A percentile compares a stretch with the other conserved stretches of the same genome.
phyloP scores from a whole-genome alignment of 2,113 vertebrate species.

The Sinocyclocheilus anophthalmus region DNA sequence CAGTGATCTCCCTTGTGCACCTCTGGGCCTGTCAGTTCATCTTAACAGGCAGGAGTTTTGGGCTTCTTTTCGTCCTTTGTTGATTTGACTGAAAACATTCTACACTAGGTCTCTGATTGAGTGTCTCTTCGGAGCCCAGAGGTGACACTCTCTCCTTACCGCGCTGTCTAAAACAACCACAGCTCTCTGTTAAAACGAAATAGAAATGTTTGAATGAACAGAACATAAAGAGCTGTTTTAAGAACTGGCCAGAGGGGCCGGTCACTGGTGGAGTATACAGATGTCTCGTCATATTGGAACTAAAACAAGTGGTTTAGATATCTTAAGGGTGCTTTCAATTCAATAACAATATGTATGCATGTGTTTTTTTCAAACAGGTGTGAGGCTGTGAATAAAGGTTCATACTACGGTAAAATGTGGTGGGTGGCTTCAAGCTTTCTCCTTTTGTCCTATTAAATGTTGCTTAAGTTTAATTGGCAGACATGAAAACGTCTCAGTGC shows the following conservation, averaged over 20 bases:
- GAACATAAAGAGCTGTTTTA: constrained; percentile 26
- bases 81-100: constrained; percentile 67
- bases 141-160: constrained; percentile 49
- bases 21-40: constrained; percentile 61
- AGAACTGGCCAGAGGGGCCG: neutral
- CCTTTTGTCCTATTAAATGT: constrained; percentile 36
- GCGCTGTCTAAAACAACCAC: constrained; percentile 36
- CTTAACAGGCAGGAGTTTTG: constrained; percentile 47
- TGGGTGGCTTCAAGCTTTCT: neutral
- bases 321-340: neutral
- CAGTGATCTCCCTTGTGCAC: constrained; percentile 56
- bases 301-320: neutral
- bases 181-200: constrained; percentile 27
- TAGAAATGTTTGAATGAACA: constrained; percentile 21
- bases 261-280: neutral
- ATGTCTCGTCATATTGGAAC: neutral
- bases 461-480: constrained; percentile 38
- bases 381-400: constrained; percentile 6
- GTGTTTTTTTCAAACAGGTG: neutral
- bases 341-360: neutral
- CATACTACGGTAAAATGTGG: neutral
- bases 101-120: constrained; percentile 66
- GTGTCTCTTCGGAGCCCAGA: constrained; percentile 44
- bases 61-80: constrained; percentile 62
- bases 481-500: neutral